These are phyloP conservation scores for Perizoma affinitatum DNA, from an alignment of 2,888 invertebrate genomes.

Conservation along the genomic window DNA sequence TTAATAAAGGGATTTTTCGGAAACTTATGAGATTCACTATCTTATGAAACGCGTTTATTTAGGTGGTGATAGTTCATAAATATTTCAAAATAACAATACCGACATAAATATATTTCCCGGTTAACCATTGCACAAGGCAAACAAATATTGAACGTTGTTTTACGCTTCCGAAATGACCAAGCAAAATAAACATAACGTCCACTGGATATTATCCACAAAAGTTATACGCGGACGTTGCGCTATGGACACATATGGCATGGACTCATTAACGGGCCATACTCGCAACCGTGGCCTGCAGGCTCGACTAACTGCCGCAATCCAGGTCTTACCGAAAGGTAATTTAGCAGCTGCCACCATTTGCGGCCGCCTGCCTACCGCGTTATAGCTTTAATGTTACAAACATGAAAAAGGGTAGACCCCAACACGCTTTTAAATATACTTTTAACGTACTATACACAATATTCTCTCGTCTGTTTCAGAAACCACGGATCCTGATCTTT, in stretches of 20 bases:
- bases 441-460: background rate
- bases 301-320: slow-evolving; percentile 65
- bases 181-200: slow-evolving; percentile 29
- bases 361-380: slow-evolving; percentile 45
- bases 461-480: background rate
- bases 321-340: slow-evolving; percentile 74
- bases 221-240: slow-evolving; percentile 56
- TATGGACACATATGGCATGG: slow-evolving; percentile 63
- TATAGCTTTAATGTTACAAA: slow-evolving; percentile 44
- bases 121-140: background rate
- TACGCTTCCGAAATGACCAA: slow-evolving; percentile 22
- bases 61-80: too few relatives aligned
- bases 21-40: too few relatives aligned
- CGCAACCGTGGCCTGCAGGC: slow-evolving; percentile 41
- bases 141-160: background rate
- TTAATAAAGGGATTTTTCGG: too few relatives aligned
- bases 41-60: too few relatives aligned
- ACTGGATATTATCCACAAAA: slow-evolving; percentile 47
- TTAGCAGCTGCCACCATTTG: slow-evolving; percentile 62
- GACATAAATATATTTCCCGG: background rate
- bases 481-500: too few relatives aligned
- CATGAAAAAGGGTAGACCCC: slow-evolving; percentile 43
- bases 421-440: slow-evolving; percentile 23
- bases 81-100: background rate
- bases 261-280: slow-evolving; percentile 63